Conservation (phyloP, 1,140 invertebrate genomes). For the Cardiocondyla obscurior region DNA sequence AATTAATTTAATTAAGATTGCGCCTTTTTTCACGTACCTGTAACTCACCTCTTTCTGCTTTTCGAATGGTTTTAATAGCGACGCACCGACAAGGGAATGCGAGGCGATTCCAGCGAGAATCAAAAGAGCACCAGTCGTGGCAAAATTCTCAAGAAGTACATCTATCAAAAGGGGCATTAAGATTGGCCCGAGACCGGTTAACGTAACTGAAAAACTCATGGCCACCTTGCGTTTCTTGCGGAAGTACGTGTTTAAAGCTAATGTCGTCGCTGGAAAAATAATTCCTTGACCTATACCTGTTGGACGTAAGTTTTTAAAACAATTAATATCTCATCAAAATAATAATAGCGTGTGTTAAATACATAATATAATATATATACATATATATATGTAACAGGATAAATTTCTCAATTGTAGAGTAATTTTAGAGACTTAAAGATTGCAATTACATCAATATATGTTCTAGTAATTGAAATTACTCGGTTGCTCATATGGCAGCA, state of each 20-base stretch:
- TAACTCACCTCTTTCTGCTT: slow-evolving; percentile 58
- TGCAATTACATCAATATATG: neutral
- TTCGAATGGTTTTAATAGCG: slow-evolving; percentile 86
- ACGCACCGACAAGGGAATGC: slow-evolving; percentile 86
- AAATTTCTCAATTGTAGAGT: neutral
- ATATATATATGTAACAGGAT: too few relatives aligned
- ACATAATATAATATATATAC: too few relatives aligned
- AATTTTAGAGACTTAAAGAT: neutral
- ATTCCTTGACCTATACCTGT: slow-evolving; percentile 64
- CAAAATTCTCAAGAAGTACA: slow-evolving; percentile 53
- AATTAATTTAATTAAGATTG: too few relatives aligned
- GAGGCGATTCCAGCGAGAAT: slow-evolving; percentile 86
- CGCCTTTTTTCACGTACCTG: slow-evolving; percentile 26
- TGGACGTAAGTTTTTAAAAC: neutral
- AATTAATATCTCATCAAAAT: too few relatives aligned
- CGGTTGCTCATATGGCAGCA: neutral
- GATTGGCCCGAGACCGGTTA: slow-evolving; percentile 90
- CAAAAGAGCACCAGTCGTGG: slow-evolving; percentile 85
- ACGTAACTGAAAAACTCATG: slow-evolving; percentile 88
- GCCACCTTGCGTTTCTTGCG: slow-evolving; percentile 87
- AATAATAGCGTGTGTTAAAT: neutral
- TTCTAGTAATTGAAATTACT: neutral
- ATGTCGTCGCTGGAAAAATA: slow-evolving; percentile 66
- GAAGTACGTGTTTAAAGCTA: slow-evolving; percentile 90
- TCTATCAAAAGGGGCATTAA: slow-evolving; percentile 88